Base-by-base conservation (phyloP, 2,113 vertebrate species). In the Apus apus region DNA sequence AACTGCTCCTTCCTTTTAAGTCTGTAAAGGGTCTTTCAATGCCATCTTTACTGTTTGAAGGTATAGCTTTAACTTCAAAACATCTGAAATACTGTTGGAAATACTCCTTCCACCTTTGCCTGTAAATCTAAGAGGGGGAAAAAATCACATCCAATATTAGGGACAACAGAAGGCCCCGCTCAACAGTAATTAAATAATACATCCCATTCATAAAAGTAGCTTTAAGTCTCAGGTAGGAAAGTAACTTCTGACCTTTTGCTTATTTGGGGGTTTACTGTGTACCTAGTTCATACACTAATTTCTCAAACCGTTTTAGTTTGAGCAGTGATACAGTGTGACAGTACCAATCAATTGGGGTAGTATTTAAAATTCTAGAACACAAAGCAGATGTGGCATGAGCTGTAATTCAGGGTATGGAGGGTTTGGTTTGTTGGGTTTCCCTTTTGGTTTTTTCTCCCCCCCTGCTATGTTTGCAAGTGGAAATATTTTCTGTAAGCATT, bases 401-500 rank as follows among this genome's bases (percentile, higher is more conserved):
- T 85, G 29, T 75, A 68, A 46, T 11, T 83, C 25, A 15, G 25
- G n/a, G 13, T 57, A n/a, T 43, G 34, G 19, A 79, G 60, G 6
- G 25, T 90, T 83, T 73, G 5, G 2, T 83, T 84, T 66, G 30
- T 73, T 90, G 34, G 6, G 32, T 84, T 94, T 79, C 23, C 17
- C 9, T 53, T 77, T 51, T 34, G 2, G 15, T 70, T 58, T 74
- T 81, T 25, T 4, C 4, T 26, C 3, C 9, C 3, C 3, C 16
- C 0, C 2, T 36, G 32, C 13, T 71, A 5, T 1, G 0, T 65
- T 73, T 90, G 36, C 51, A 75, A 70, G 10, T 36, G 36, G 57
- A 46, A 74, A 57, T 91, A 54, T 68, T 96, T 94, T 85, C 53
- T 89, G 9, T 57, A 57, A 60, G 29, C 45, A 3, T 60, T 27